Base-by-base conservation (phyloP, 2,888 invertebrate genomes). In the Ophonus ardosiacus region DNA sequence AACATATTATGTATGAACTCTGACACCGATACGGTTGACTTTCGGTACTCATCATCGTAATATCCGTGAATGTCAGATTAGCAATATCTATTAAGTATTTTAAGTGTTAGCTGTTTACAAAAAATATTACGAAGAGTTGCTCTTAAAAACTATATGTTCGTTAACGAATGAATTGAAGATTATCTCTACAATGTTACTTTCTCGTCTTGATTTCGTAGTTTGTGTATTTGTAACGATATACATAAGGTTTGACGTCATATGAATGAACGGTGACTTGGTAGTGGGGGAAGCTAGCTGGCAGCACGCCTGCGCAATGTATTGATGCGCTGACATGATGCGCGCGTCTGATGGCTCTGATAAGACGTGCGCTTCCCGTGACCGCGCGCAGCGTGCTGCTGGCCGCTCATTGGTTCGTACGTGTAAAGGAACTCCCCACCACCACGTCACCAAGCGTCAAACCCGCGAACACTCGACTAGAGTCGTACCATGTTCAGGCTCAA, bases 401-500 rank as follows among this genome's bases (percentile, higher is more conserved):
- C 21, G 51, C 81, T 31, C 24, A 43, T 21, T 81, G 81, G 57
- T 57, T 65, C 43, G 79, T 61, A 80, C 79, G 59, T 80, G 38
- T n/a, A 7, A 56, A 7, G 40, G 38, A 17, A 31, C 7, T 15
- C 81, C 68, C 31, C 56, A 43, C 81, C 57, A 31, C 71, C 15
- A 24, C 21, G 31, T 31, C 40, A 31, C 59, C 56, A 18, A 17
- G 15, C 38, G 80, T 13, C 40, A 18, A 80, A 61, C 61, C 61
- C 63, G 56, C 80, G 80, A 61, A 80, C 59, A 80, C 59, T 38
- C 59, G 57, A 78, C 21, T 78, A 80, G 61, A 86, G 87, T 89
- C 86, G 86, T 88, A 89, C 88, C 89, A 87, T 88, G 89, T 90
- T 90, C 87, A 86, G 90, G 90, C 90, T 90, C 90, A 90, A 90